Evolutionary conservation across 1,140 invertebrate species (phyloP).

Genomic region (Hirudo medicinalis): DNA sequence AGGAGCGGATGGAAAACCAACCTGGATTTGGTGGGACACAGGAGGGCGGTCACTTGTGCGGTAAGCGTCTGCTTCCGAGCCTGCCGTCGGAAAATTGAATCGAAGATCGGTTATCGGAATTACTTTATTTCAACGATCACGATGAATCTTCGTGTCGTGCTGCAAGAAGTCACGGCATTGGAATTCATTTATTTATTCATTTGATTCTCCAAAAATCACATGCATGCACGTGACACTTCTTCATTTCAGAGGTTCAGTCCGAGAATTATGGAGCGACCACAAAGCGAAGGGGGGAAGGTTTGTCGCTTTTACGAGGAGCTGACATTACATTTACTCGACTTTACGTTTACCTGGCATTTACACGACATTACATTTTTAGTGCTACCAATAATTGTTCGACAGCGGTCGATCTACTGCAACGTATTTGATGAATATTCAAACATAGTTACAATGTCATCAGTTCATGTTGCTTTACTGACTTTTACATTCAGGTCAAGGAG

Average conservation of each 20-base stretch:
- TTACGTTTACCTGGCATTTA: too few relatives aligned
- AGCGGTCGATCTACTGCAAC: too few relatives aligned
- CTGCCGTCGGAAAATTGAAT: too few relatives aligned
- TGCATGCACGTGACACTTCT: too few relatives aligned
- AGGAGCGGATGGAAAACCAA: constrained; percentile 47
- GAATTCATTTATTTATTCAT: constrained; percentile 13
- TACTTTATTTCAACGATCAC: too few relatives aligned
- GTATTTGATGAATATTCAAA: too few relatives aligned
- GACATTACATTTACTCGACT: too few relatives aligned
- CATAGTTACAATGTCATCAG: not conserved
- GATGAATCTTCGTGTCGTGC: constrained; percentile 2
- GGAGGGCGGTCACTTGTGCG: constrained; percentile 88
- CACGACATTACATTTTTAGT: too few relatives aligned
- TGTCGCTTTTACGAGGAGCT: not conserved
- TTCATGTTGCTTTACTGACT: not conserved
- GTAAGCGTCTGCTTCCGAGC: constrained; percentile 29
- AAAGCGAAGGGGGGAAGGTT: not conserved
- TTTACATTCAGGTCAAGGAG: constrained; percentile 46
- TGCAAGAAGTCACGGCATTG: too few relatives aligned
- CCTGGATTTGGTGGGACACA: constrained; percentile 92
- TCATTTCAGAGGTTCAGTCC: constrained; percentile 16
- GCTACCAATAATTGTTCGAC: too few relatives aligned
- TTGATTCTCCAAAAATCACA: too few relatives aligned
- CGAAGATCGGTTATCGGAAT: too few relatives aligned
- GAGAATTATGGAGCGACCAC: constrained; percentile 9